Evolutionary conservation across 2,888 invertebrate genomes (phyloP), one percentile per base, ranked within the genome.

Genomic region (Agrotis ipsilon): DNA sequence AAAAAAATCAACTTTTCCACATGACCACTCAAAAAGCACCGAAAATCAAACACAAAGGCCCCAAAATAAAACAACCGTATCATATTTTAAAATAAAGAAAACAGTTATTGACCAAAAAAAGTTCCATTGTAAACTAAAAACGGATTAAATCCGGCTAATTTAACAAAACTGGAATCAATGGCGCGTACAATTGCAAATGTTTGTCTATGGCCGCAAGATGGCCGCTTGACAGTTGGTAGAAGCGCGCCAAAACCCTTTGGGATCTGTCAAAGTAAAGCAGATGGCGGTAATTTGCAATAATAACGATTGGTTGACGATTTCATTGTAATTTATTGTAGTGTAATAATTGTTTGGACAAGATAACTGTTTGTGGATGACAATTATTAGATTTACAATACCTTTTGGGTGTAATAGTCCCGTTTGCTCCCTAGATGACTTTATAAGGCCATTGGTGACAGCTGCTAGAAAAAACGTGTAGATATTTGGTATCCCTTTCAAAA

Each of bases 161-260:
- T 92, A 90, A 93, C 94, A 84, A 87, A 90, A 92, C 88, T 90
- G 84, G 72, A 86, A 78, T 90, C 94, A 95, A 96, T 96, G 95
- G 94, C 90, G 93, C 93, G 92, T 82, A 89, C 93, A 95, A 96
- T 96, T 92, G 93, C 91, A 94, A 96, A 95, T 94, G 39, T 93
- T 89, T 54, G 87, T 93, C 93, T 93, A 92, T 92, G 87, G 81
- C 82, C 82, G 81, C 90, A 93, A 94, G 91, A 94, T 94, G 94
- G 94, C 92, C 88, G 92, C 85, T 88, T 92, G 92, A 92, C 92
- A 93, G 92, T 91, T 90, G 91, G 68, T 87, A 89, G 89, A 89
- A 90, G 90, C 88, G 93, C 92, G 92, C 92, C 90, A 93, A 94
- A 93, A 93, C 95, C 96, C 95, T 96, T 96, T 95, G 96, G 95